phyloP scores from a whole-genome alignment of 2,888 invertebrate genomes.

The Diarsia rubi region DNA sequence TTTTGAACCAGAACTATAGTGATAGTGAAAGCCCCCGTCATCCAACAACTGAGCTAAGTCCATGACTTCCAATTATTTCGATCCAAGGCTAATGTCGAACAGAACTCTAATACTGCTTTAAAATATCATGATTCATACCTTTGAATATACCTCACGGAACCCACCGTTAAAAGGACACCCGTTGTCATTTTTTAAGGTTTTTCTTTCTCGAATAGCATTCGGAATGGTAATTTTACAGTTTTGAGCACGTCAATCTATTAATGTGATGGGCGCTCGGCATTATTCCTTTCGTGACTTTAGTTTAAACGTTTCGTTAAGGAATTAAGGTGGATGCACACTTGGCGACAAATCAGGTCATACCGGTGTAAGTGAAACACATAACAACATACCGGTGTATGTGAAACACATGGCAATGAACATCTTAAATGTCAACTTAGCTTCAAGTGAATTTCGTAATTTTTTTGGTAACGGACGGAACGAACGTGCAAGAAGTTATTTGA shows the following conservation, averaged over 20 bases:
- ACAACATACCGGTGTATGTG: neutral
- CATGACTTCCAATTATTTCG: neutral
- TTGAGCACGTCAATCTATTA: slow-evolving; percentile 89
- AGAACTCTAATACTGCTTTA: neutral
- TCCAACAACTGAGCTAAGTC: neutral
- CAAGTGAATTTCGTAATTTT: neutral
- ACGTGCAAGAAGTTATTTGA: neutral
- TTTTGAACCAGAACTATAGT: neutral
- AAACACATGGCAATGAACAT: neutral
- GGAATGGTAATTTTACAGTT: slow-evolving; percentile 90
- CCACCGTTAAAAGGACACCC: slow-evolving; percentile 48
- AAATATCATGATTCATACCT: slow-evolving; percentile 32
- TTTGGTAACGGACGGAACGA: neutral
- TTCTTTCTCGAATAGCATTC: slow-evolving; percentile 80
- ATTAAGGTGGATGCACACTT: slow-evolving; percentile 50
- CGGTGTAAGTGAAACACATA: neutral
- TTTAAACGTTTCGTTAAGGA: slow-evolving; percentile 61
- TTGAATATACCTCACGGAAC: slow-evolving; percentile 56
- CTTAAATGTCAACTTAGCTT: neutral
- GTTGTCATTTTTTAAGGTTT: slow-evolving; percentile 65
- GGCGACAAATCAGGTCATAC: neutral
- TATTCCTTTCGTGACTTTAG: slow-evolving; percentile 85
- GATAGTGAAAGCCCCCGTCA: neutral
- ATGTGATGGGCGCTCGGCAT: slow-evolving; percentile 81
- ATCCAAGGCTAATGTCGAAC: neutral